These are phyloP conservation scores for Graphium colonna DNA, from an alignment of 2,888 invertebrate species.

Conservation along the genomic window DNA sequence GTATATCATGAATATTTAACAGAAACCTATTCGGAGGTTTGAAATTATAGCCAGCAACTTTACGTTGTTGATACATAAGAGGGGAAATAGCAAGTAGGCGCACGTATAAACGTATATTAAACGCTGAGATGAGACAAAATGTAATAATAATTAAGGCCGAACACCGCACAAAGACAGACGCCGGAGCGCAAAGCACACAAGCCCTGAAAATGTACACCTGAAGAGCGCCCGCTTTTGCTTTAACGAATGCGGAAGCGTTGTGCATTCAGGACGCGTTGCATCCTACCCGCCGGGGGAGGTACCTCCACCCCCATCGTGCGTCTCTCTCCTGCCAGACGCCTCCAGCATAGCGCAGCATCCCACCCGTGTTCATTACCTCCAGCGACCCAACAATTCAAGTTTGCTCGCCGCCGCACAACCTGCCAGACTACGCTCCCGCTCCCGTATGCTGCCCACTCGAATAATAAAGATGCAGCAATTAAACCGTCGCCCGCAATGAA, in stretches of 20 bases:
- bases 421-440: constrained; percentile 67
- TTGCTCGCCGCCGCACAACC: constrained; percentile 78
- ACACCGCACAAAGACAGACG: constrained; percentile 72
- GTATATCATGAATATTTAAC: no score
- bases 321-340: constrained; percentile 70
- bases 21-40: no score
- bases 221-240: constrained; percentile 78
- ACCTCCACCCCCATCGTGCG: constrained; percentile 41
- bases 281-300: constrained; percentile 42
- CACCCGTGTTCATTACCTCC: constrained; percentile 78
- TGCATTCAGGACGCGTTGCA: constrained; percentile 76
- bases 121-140: constrained; percentile 61
- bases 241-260: constrained; percentile 80
- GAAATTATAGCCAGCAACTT: constrained; percentile 38
- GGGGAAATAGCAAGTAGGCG: constrained; percentile 24
- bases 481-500: constrained; percentile 70
- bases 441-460: constrained; percentile 71
- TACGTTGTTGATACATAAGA: no score
- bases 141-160: constrained; percentile 72
- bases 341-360: constrained; percentile 64
- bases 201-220: no score
- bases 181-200: constrained; percentile 78
- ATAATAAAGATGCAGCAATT: constrained; percentile 80
- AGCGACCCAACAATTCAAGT: constrained; percentile 78
- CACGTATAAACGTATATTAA: constrained; percentile 42